Percentiles rank a stretch among this genome's conserved stretches.
Evolutionary conservation across 2,888 invertebrate species (phyloP).

Genomic region (Xylophagus ater): DNA sequence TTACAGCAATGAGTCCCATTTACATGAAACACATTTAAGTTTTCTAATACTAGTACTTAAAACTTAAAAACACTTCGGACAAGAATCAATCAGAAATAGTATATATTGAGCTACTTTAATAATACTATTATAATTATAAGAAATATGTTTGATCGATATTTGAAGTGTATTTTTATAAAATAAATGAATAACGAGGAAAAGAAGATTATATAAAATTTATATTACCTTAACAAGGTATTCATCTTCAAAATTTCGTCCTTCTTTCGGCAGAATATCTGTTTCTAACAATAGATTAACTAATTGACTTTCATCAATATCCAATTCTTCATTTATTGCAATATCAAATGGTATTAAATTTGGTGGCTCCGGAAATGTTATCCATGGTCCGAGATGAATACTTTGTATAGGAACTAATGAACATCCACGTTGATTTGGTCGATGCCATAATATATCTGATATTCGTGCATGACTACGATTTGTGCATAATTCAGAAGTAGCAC

Average conservation of each 20-base stretch:
- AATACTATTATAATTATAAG: too few relatives aligned
- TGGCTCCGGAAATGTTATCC: slow-evolving; percentile 42
- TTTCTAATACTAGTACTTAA: too few relatives aligned
- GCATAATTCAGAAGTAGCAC: slow-evolving; percentile 36
- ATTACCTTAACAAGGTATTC: slow-evolving; percentile 25
- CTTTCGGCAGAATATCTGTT: slow-evolving; percentile 28
- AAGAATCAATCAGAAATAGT: too few relatives aligned
- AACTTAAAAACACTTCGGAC: too few relatives aligned
- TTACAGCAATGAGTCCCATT: too few relatives aligned
- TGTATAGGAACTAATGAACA: slow-evolving; percentile 38
- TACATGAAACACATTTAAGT: too few relatives aligned
- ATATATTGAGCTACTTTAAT: too few relatives aligned
- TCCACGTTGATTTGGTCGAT: slow-evolving; percentile 33
- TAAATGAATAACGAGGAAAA: too few relatives aligned
- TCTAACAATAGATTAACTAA: slow-evolving; percentile 33
- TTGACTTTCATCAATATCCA: slow-evolving; percentile 20
- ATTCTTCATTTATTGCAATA: slow-evolving; percentile 20
- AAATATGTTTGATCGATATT: too few relatives aligned
- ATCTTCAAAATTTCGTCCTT: slow-evolving; percentile 15
- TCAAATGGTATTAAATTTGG: slow-evolving; percentile 37
- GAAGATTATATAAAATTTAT: too few relatives aligned
- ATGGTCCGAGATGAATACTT: slow-evolving; percentile 40
- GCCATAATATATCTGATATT: slow-evolving; percentile 37
- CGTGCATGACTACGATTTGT: slow-evolving; percentile 33
- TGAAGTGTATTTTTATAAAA: too few relatives aligned